Conservation (phyloP, 1,140 invertebrate genomes). For the Zaprionus africanus region DNA sequence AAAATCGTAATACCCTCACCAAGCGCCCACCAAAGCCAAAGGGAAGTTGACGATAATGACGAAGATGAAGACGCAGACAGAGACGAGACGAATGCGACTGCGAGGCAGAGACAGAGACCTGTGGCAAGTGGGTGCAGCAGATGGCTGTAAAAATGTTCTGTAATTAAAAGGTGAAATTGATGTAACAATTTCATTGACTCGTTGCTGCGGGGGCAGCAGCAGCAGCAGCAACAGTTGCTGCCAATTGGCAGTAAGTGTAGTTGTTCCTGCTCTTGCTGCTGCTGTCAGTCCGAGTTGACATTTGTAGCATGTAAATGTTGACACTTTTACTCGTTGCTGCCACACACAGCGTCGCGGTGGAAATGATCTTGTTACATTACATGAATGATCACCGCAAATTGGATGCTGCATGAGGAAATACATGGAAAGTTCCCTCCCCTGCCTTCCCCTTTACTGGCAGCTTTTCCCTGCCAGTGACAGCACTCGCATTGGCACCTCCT, state of each 20-base stretch:
- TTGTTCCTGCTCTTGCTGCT: slow-evolving; percentile 24
- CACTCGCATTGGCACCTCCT: slow-evolving; percentile 74
- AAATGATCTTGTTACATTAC: slow-evolving; percentile 80
- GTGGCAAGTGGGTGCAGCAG: slow-evolving; percentile 76
- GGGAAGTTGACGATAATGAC: neutral
- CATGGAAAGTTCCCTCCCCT: slow-evolving; percentile 52
- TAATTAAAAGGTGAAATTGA: slow-evolving; percentile 82
- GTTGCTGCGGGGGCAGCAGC: slow-evolving; percentile 24
- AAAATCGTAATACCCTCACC: neutral
- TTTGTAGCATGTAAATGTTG: slow-evolving; percentile 81
- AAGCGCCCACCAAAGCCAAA: slow-evolving; percentile 7
- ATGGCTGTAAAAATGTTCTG: slow-evolving; percentile 54
- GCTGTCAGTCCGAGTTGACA: slow-evolving; percentile 75
- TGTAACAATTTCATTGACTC: slow-evolving; percentile 64
- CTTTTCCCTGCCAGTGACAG: slow-evolving; percentile 40
- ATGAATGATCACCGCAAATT: slow-evolving; percentile 83
- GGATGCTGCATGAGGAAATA: slow-evolving; percentile 68
- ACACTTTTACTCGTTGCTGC: slow-evolving; percentile 72
- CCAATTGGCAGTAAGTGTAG: slow-evolving; percentile 46
- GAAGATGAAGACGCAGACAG: slow-evolving; percentile 15
- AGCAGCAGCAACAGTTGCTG: slow-evolving; percentile 60
- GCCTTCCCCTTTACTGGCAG: slow-evolving; percentile 10
- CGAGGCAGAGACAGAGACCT: slow-evolving; percentile 9
- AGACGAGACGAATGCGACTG: neutral
- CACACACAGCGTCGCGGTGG: slow-evolving; percentile 61